Percentiles rank a stretch among this genome's conserved stretches.
These are phyloP conservation scores for Egretta garzetta DNA, from an alignment of 2,113 vertebrate genomes.

Conservation along the genomic window DNA sequence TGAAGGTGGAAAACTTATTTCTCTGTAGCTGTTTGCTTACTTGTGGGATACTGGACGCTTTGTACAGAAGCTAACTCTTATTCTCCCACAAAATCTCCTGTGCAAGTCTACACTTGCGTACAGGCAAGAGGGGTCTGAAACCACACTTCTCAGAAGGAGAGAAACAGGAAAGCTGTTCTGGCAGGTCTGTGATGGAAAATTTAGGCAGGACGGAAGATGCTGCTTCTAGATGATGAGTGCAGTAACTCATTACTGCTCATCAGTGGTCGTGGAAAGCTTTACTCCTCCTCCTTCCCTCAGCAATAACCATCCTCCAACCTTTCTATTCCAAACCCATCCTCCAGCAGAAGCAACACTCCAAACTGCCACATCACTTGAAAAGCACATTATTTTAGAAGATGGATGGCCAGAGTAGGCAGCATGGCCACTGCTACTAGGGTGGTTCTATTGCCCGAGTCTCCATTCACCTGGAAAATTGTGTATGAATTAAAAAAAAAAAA, in stretches of 20 bases:
- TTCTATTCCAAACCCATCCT: background rate
- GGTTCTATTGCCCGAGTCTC: background rate
- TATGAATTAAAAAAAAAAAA: background rate
- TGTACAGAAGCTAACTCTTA: background rate
- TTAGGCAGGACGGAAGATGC: background rate
- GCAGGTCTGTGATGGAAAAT: background rate
- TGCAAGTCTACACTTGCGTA: background rate
- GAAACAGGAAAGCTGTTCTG: background rate
- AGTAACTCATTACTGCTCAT: background rate
- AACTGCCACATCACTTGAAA: background rate
- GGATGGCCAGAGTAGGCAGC: background rate
- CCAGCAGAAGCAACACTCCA: background rate
- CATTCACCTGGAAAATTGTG: background rate
- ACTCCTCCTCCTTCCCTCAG: background rate
- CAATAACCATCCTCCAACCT: background rate
- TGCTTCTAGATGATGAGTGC: background rate
- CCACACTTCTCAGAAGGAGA: background rate
- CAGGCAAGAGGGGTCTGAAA: background rate
- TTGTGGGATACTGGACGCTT: background rate
- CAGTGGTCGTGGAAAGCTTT: background rate
- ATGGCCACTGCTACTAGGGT: background rate
- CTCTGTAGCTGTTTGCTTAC: background rate
- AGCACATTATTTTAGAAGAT: rapidly evolving
- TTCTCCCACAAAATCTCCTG: background rate
- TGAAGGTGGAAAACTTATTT: background rate